phyloP scores from a whole-genome alignment of 2,113 vertebrate genomes.

The Sialia sialis region DNA sequence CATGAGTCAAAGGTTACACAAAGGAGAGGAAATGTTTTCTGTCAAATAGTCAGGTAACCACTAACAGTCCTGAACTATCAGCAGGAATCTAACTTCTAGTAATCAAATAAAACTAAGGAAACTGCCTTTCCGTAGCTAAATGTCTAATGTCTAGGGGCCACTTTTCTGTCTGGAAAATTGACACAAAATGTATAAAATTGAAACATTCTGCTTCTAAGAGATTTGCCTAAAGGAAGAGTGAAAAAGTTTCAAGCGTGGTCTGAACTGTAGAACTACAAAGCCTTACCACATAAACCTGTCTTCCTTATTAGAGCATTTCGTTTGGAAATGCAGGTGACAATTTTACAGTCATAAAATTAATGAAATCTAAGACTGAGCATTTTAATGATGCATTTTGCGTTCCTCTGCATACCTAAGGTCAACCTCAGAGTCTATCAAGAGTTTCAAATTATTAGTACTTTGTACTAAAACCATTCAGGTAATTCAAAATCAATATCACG shows the following conservation, averaged over 20 bases:
- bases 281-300: slow-evolving; percentile 82
- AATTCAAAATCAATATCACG: not conserved
- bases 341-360: slow-evolving; percentile 86
- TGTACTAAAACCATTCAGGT: not conserved
- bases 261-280: slow-evolving; percentile 81
- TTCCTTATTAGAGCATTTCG: slow-evolving; percentile 81
- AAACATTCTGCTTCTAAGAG: slow-evolving; percentile 76
- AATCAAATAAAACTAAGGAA: slow-evolving; percentile 81
- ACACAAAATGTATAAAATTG: slow-evolving; percentile 78
- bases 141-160: slow-evolving; percentile 72
- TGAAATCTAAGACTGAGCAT: slow-evolving; percentile 69
- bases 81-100: slow-evolving; percentile 73
- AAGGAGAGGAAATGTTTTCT: slow-evolving; percentile 85
- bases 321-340: slow-evolving; percentile 86
- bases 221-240: slow-evolving; percentile 74
- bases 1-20: slow-evolving; percentile 89
- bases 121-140: slow-evolving; percentile 71
- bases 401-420: slow-evolving; percentile 4
- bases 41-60: slow-evolving; percentile 78
- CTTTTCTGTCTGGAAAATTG: slow-evolving; percentile 75
- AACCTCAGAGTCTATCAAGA: not conserved
- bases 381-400: slow-evolving; percentile 73
- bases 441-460: not conserved
- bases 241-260: slow-evolving; percentile 64
- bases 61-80: slow-evolving; percentile 74